phyloP scores from a whole-genome alignment of 2,888 invertebrate species.

The Polia nebulosa region DNA sequence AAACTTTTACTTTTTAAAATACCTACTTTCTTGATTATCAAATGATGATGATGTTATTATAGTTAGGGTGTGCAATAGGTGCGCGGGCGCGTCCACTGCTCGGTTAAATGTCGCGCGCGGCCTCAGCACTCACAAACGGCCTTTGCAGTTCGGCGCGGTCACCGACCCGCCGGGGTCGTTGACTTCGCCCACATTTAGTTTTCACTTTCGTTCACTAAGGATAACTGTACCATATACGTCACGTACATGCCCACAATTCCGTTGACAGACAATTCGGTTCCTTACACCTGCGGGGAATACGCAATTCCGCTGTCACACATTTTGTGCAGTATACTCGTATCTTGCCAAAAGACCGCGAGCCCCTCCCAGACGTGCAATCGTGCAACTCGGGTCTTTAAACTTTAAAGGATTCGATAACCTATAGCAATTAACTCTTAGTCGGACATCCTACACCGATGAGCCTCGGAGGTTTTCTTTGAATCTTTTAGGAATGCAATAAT shows the following conservation, averaged over 20 bases:
- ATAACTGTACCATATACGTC: constrained; percentile 90
- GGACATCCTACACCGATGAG: constrained; percentile 48
- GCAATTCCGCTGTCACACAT: constrained; percentile 62
- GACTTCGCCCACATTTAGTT: constrained; percentile 89
- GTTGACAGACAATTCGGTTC: constrained; percentile 73
- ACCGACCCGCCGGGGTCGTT: constrained; percentile 87
- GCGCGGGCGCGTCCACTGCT: constrained; percentile 78
- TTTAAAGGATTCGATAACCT: constrained; percentile 60
- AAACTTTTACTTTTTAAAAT: constrained; percentile 69
- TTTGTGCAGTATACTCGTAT: constrained; percentile 49
- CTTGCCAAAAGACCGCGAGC: constrained; percentile 28
- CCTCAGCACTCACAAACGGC: constrained; percentile 90
- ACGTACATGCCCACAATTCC: constrained; percentile 81
- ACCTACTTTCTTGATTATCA: constrained; percentile 64
- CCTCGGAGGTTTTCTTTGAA: constrained; percentile 15
- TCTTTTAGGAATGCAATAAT: constrained; percentile 32
- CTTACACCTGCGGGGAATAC: constrained; percentile 80
- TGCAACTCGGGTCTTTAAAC: constrained; percentile 60
- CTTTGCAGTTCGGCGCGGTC: constrained; percentile 91
- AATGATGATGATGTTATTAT: constrained; percentile 55
- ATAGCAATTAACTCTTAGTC: constrained; percentile 52
- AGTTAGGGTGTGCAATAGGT: constrained; percentile 76
- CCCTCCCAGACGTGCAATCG: constrained; percentile 38
- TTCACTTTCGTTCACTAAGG: constrained; percentile 91
- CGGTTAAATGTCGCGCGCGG: constrained; percentile 87